A percentile compares a stretch with the other conserved stretches of the same genome.
Evolutionary conservation across 2,797 vertebrate species (phyloP).

Genomic region (Bryconaethiops microstoma): DNA sequence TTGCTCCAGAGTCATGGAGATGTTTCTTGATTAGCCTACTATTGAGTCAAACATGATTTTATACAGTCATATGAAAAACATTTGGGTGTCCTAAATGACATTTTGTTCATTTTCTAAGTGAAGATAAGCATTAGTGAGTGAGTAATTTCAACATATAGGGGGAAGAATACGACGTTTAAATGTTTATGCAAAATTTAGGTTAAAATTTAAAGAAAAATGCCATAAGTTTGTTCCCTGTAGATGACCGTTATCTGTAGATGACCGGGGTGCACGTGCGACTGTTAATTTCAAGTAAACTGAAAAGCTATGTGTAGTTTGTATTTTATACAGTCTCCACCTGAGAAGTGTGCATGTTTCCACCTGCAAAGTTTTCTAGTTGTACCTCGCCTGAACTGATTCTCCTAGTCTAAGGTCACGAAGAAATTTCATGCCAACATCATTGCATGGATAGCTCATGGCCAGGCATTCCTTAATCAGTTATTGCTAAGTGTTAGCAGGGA

Average conservation of each 20-base stretch:
- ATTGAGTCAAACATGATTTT: background rate
- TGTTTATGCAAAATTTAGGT: too few relatives aligned
- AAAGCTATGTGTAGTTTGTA: background rate
- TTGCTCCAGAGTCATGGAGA: background rate
- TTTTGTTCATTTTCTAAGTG: too few relatives aligned
- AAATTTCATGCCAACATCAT: background rate
- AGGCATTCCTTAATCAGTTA: slow-evolving; percentile 19
- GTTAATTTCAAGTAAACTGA: too few relatives aligned
- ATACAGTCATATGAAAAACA: too few relatives aligned
- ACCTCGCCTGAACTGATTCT: background rate
- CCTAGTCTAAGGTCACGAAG: background rate
- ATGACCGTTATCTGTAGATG: too few relatives aligned
- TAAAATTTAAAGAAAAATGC: too few relatives aligned
- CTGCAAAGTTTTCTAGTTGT: background rate
- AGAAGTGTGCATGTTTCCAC: background rate
- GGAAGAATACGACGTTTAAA: too few relatives aligned
- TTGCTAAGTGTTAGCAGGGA: slow-evolving; percentile 16
- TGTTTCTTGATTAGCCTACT: background rate
- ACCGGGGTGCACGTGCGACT: too few relatives aligned
- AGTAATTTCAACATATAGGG: too few relatives aligned
- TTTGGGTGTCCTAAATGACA: too few relatives aligned
- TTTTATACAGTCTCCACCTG: background rate
- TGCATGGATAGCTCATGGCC: background rate
- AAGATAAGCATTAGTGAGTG: too few relatives aligned
- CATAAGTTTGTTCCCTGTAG: too few relatives aligned